Evolutionary conservation across 53 echinoderm and acorn worm species (phyloP).

Genomic region (Holothuria scabra): DNA sequence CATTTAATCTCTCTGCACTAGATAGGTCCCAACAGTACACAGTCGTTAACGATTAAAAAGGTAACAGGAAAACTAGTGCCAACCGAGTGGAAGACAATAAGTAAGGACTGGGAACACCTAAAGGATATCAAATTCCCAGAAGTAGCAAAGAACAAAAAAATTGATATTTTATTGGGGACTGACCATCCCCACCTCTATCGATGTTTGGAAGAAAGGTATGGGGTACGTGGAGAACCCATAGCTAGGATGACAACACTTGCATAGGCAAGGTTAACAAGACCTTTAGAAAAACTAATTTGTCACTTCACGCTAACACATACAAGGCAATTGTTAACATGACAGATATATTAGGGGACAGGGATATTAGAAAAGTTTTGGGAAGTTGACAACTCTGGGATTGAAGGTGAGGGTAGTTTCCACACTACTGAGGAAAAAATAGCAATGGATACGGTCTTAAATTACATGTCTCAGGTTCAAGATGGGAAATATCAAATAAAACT

Average conservation of each 20-base stretch:
- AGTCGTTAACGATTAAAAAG: constrained; percentile 13
- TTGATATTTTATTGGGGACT: neutral
- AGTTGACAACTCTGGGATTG: neutral
- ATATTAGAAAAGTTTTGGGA: constrained; percentile 16
- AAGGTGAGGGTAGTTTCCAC: neutral
- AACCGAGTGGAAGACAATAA: constrained; percentile 15
- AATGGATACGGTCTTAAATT: neutral
- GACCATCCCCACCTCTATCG: neutral
- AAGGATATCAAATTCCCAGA: neutral
- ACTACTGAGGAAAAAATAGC: constrained; percentile 4
- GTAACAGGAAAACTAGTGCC: constrained; percentile 32
- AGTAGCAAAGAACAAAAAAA: constrained; percentile 3
- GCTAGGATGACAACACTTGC: constrained; percentile 21
- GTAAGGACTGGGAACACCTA: constrained; percentile 35
- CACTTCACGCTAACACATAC: neutral
- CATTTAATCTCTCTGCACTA: constrained; percentile 3
- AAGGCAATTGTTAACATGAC: neutral
- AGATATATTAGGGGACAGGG: too few relatives aligned
- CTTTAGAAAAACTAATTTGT: neutral
- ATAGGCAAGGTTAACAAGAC: constrained; percentile 11
- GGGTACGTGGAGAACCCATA: constrained; percentile 20
- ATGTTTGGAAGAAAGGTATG: constrained; percentile 6
- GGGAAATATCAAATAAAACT: neutral
- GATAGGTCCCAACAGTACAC: constrained; percentile 18
- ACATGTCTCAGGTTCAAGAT: neutral